These are phyloP conservation scores for Charadrius vociferus DNA, from an alignment of 2,113 vertebrate genomes.

Conservation along the genomic window DNA sequence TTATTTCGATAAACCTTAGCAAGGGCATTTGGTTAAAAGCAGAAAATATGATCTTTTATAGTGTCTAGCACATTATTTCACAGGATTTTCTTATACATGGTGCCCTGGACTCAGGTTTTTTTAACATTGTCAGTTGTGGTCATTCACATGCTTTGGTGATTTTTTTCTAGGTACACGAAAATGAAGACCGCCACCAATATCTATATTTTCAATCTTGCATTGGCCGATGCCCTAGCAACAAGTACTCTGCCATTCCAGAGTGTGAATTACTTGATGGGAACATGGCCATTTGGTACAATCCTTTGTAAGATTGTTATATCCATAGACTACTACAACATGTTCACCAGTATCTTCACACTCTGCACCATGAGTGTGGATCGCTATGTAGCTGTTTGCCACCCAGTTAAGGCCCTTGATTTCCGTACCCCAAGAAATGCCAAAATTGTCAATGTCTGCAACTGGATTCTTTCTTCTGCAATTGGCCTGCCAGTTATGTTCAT, in stretches of 20 bases:
- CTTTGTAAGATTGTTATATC: constrained; percentile 96
- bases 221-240: constrained; percentile 94
- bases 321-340: constrained; percentile 99
- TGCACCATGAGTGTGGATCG: constrained; percentile 99
- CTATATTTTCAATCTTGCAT: constrained; percentile 97
- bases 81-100: neutral
- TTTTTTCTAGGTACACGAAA: constrained; percentile 90
- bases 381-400: constrained; percentile 96
- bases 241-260: constrained; percentile 98
- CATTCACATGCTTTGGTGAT: neutral
- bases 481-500: constrained; percentile 98
- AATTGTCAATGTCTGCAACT: constrained; percentile 97
- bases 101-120: neutral
- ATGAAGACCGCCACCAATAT: constrained; percentile 99
- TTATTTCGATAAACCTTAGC: neutral
- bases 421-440: constrained; percentile 96
- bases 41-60: neutral
- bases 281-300: constrained; percentile 93
- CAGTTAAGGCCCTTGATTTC: constrained; percentile 95
- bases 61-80: neutral
- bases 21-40: neutral
- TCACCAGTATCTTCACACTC: constrained; percentile 98
- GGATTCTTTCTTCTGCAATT: constrained; percentile 97
- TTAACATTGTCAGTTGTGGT: neutral
- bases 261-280: constrained; percentile 97